Conservation (phyloP, 2,888 invertebrate species). For the Notocelia uddmanniana region DNA sequence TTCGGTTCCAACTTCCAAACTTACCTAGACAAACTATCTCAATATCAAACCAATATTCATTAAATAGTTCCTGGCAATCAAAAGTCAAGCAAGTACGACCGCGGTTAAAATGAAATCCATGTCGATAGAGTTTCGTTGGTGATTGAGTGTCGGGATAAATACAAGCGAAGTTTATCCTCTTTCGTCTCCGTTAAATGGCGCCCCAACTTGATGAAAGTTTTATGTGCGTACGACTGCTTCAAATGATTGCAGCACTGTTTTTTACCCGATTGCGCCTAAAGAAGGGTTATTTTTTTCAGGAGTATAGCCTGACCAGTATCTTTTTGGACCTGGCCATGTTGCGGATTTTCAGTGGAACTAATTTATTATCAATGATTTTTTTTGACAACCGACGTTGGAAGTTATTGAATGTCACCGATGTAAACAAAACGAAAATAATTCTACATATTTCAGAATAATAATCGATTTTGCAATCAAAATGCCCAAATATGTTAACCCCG, state of each 20-base stretch:
- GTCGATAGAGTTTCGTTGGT: slow-evolving; percentile 34
- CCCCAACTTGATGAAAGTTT: slow-evolving; percentile 51
- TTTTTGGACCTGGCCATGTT: no score
- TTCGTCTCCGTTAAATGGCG: slow-evolving; percentile 41
- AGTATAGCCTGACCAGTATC: no score
- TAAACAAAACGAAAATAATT: no score
- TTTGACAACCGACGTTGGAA: no score
- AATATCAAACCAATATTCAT: slow-evolving; percentile 23
- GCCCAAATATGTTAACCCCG: no score
- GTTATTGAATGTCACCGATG: no score
- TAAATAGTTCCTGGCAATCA: slow-evolving; percentile 19
- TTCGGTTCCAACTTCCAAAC: neutral
- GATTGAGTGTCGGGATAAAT: slow-evolving; percentile 44
- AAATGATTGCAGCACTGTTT: neutral
- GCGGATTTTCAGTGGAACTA: no score
- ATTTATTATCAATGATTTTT: no score
- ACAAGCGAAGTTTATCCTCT: slow-evolving; percentile 31
- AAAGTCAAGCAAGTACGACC: slow-evolving; percentile 27
- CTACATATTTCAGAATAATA: no score
- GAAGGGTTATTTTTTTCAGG: no score
- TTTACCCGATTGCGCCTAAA: no score
- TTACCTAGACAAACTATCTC: slow-evolving; percentile 8
- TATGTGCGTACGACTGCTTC: slow-evolving; percentile 48
- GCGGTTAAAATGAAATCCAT: slow-evolving; percentile 44
- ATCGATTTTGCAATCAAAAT: no score